A percentile compares a stretch with the other conserved stretches of the same genome.
These are phyloP conservation scores for Hermetia illucens DNA, from an alignment of 1,140 invertebrate genomes.

Conservation along the genomic window DNA sequence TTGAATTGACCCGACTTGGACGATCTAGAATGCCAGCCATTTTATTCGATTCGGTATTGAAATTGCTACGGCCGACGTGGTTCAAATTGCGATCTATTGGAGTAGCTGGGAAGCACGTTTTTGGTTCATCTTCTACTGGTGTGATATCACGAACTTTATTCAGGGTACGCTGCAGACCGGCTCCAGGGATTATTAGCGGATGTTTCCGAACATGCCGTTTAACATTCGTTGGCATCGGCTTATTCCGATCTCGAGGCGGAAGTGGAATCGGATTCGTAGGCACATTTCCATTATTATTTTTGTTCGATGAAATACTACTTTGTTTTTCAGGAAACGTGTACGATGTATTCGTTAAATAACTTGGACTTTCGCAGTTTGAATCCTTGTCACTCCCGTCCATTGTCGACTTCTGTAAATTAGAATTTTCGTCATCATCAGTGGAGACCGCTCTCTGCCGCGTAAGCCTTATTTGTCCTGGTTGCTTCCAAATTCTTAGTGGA, in stretches of 20 bases:
- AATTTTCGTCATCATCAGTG: slow-evolving; percentile 12
- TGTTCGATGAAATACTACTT: not conserved
- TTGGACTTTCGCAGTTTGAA: slow-evolving; percentile 24
- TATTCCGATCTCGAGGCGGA: slow-evolving; percentile 66
- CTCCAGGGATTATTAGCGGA: slow-evolving; percentile 67
- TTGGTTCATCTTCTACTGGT: slow-evolving; percentile 13
- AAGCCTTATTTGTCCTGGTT: slow-evolving; percentile 4
- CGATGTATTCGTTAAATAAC: slow-evolving; percentile 18
- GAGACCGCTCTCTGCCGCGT: slow-evolving; percentile 1
- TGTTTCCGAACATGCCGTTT: slow-evolving; percentile 74
- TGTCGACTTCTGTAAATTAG: slow-evolving; percentile 7
- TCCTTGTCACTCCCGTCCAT: slow-evolving; percentile 3
- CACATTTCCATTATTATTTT: slow-evolving; percentile 17
- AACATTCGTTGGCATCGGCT: slow-evolving; percentile 42
- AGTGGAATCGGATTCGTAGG: slow-evolving; percentile 62
- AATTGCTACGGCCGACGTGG: too few species aligned
- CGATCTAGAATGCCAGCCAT: too few species aligned
- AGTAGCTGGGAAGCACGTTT: too few species aligned
- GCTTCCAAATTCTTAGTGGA: slow-evolving; percentile 2
- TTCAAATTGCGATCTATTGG: too few species aligned
- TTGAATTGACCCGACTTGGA: too few species aligned
- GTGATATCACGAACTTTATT: slow-evolving; percentile 39
- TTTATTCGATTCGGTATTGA: too few species aligned
- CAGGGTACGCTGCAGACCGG: slow-evolving; percentile 42
- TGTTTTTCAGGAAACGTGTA: slow-evolving; percentile 13